Base-by-base conservation (phyloP, 1,140 invertebrate species). In the Panagrolaimus sp. region DNA sequence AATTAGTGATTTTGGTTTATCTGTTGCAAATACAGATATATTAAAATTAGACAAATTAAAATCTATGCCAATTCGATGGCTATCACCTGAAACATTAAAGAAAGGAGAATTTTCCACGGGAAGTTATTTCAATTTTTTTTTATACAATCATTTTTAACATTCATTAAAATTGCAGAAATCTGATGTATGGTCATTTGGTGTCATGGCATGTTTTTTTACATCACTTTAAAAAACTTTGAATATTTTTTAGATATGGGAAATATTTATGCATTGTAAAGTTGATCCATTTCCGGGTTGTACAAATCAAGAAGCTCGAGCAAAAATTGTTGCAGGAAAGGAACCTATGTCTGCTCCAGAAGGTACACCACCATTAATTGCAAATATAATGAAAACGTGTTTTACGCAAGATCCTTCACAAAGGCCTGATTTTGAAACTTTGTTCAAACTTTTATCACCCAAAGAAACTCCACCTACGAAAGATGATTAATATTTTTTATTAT, bases 1-100 rank as follows among this genome's bases (percentile, higher is more conserved):
- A 42, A 65, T 68, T 23, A 46, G 61, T 20, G 67, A 68, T 51
- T 68, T 68, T 66, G 67, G 67, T 1, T 23, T 68, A 8, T 67
- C 67, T 7, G 67, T 68, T 11, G 43, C 67, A 5, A 27, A 57
- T n/a, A 68, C 20, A 25, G 44, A 68, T 5, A 46, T 47, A 27
- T 43, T 68, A 13, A 68, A 68, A 20, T 13, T 68, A 9, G 67
- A 68, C 5, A 43, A 46, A 25, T 42, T 68, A 8, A 68, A 68
- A 14, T 42, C 70, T 14, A 67, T 69, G 68, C 68, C 68, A n/a
- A 16, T 69, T 31, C 42, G 47, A 31, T 69, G 64, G 65, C 20
- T 69, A 11, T 20, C 68, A 16, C 68, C 68, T 1, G 68, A 69
- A 27, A 69, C 63, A 0, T 44, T 69, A 4, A 16, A 43, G 7